These are phyloP conservation scores for Anthoptus insignis DNA, from an alignment of 2,888 invertebrate genomes.

Conservation along the genomic window DNA sequence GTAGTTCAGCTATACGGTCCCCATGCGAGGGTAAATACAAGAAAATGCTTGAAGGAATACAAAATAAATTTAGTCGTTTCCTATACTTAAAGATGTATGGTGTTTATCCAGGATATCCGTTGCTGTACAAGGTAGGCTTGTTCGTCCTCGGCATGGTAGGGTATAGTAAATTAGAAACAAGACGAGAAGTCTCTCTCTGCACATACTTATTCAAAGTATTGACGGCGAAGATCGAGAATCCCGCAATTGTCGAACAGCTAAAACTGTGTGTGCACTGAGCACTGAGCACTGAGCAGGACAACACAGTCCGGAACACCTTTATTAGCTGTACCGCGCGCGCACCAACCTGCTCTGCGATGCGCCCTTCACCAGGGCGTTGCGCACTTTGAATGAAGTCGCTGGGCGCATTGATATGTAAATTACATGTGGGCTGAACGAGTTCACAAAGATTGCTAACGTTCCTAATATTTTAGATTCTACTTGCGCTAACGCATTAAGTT, in stretches of 20 bases:
- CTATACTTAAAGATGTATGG: slow-evolving; percentile 3
- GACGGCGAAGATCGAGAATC: not conserved
- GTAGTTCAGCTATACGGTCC: too few species aligned
- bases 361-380: slow-evolving; percentile 1
- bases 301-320: too few species aligned
- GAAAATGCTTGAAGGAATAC: slow-evolving; percentile 5
- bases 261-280: not conserved
- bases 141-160: not conserved
- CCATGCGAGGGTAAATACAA: slow-evolving; percentile 9
- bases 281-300: too few species aligned
- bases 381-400: not conserved
- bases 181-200: not conserved
- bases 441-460: not conserved
- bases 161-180: not conserved
- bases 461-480: too few species aligned
- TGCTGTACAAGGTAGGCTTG: slow-evolving; percentile 11
- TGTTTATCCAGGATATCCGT: slow-evolving; percentile 1
- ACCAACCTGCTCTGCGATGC: slow-evolving; percentile 12
- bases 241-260: not conserved
- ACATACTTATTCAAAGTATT: slow-evolving; percentile 10
- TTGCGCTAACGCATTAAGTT: too few species aligned
- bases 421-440: not conserved
- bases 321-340: slow-evolving; percentile 1
- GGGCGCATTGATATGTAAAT: not conserved
- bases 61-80: slow-evolving; percentile 1